Evolutionary conservation across 2,113 vertebrate genomes (phyloP).

Genomic region (Actinemys pallida): DNA sequence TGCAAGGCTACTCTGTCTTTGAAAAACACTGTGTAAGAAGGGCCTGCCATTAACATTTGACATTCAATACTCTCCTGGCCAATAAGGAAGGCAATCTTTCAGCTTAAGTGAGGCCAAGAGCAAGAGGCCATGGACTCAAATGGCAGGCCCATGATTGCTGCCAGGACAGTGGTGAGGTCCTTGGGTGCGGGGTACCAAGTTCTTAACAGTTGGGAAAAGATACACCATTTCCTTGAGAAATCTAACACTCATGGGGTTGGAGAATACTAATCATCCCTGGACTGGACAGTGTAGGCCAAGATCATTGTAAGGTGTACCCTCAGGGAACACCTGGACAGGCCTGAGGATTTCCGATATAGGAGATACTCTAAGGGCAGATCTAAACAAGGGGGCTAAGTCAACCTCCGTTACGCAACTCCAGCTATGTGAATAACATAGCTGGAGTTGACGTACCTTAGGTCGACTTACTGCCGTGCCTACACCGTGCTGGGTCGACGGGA

Average conservation of each 20-base stretch:
- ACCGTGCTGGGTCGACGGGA: too few relatives aligned
- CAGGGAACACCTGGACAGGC: neutral
- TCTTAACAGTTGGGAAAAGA: neutral
- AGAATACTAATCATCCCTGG: neutral
- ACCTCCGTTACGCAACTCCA: too few relatives aligned
- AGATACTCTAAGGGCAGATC: too few relatives aligned
- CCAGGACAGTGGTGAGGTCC: neutral
- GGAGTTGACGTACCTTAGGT: too few relatives aligned
- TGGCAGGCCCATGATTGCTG: neutral
- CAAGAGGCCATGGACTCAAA: neutral
- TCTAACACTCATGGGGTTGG: neutral
- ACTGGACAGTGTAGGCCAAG: neutral
- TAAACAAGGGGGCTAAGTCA: too few relatives aligned
- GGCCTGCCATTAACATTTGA: neutral
- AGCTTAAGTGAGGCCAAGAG: neutral
- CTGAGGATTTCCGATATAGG: neutral
- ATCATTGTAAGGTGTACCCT: neutral
- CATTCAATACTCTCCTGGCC: neutral
- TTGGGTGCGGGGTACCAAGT: neutral
- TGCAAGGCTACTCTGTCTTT: neutral
- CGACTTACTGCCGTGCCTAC: too few relatives aligned
- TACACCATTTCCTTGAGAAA: too few relatives aligned
- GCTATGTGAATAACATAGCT: too few relatives aligned
- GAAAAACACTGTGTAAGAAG: neutral
- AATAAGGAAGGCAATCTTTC: neutral